phyloP scores from a whole-genome alignment of 2,888 invertebrate genomes.

The Drosophila engyochracea region DNA sequence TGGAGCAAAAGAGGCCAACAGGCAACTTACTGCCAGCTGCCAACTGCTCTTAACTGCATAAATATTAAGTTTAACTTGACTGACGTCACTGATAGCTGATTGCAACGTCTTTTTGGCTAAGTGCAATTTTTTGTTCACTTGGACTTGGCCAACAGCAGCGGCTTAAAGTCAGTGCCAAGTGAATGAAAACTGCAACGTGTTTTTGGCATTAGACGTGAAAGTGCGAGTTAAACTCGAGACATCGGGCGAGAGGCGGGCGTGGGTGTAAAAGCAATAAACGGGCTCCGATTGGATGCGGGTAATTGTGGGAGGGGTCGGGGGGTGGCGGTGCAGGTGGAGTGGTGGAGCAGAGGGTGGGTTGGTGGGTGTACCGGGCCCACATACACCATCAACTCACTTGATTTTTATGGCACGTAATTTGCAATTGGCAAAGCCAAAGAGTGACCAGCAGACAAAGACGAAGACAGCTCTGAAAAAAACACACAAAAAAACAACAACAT shows the following conservation, averaged over 20 bases:
- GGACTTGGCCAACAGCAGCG: conserved; percentile 77
- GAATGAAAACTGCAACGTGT: conserved; percentile 80
- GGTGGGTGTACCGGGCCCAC: conserved; percentile 56
- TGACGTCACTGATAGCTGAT: conserved; percentile 71
- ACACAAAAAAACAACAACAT: conserved; percentile 31
- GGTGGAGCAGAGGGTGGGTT: conserved; percentile 2
- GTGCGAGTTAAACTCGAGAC: conserved; percentile 71
- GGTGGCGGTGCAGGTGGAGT: background rate
- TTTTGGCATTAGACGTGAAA: conserved; percentile 83
- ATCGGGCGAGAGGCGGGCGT: conserved; percentile 27
- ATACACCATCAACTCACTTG: conserved; percentile 61
- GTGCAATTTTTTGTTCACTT: conserved; percentile 65
- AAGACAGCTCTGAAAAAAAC: background rate
- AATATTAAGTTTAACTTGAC: conserved; percentile 4
- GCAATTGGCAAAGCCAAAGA: conserved; percentile 68
- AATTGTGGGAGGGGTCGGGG: background rate
- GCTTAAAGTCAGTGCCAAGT: conserved; percentile 81
- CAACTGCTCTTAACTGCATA: conserved; percentile 5
- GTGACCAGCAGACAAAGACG: conserved; percentile 50
- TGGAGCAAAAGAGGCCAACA: conserved; percentile 2
- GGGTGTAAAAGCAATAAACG: conserved; percentile 33
- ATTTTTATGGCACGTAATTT: conserved; percentile 80
- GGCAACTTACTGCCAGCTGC: background rate
- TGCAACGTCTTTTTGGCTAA: conserved; percentile 19
- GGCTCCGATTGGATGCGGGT: conserved; percentile 1